Base-by-base conservation (phyloP, 37 sponge, comb jelly and placozoan genomes). In the Spongilla lacustris region DNA sequence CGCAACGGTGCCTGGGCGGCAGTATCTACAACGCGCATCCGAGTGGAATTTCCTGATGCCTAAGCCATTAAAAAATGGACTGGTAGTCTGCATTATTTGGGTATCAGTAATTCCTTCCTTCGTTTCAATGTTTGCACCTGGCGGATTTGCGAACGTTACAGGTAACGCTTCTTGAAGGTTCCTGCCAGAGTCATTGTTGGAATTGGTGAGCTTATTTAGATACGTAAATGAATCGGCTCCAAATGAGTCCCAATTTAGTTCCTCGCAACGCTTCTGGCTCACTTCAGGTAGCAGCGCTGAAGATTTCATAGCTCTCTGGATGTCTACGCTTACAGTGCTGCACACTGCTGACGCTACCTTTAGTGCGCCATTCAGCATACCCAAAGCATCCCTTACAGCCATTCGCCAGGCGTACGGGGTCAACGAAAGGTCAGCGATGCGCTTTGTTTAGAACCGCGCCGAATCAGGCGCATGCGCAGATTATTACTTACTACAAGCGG, bases 321-420 rank as follows among this genome's bases (percentile, higher is more conserved):
- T 0, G 19, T 86, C 80, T 23, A 73, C 49, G 66, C 67, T 38
- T 49, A 67, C 27, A 35, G 74, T 73, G 10, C 25, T 36, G 23
- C 31, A 50, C 28, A 41, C 77, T 19, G 90, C 84, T 8, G 27
- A 58, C 9, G 74, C 75, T 49, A 89, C 90, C 30, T 34, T 79
- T 32, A 69, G 33, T 27, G 80, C 19, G 23, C 90, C 90, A 2
- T 50, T 84, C n/a, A 84, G 34, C 11, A 84, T 32, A 21, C 81
- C 90, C 1, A 84, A 24, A 9, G 67, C 17, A 21, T 89, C 90
- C 9, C 37, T 73, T 0, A 24, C 33, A 19, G 85, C 75, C 80
- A 80, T 80, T 21, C 17, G 73, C 27, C 27, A 25, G 27, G 70
- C 8, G 10, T 9, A 69, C 25, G 70, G 10, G 70, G 27, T 69